These are phyloP conservation scores for Zaprionus tsacasi DNA, from an alignment of 1,140 invertebrate species.

Conservation along the genomic window DNA sequence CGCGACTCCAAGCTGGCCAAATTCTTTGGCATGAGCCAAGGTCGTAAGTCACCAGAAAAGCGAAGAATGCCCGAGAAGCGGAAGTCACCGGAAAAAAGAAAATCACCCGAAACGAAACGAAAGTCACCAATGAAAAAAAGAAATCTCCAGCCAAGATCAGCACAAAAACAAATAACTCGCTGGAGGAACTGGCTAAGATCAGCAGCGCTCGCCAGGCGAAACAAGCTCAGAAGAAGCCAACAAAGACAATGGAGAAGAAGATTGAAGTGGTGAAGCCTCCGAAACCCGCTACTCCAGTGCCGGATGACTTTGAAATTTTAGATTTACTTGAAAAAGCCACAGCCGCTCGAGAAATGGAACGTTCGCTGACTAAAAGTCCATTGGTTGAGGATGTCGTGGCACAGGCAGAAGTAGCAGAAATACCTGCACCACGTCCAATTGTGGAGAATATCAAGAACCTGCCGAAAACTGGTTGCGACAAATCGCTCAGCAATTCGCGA, in stretches of 20 bases:
- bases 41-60: slow-evolving; percentile 67
- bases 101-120: slow-evolving; percentile 59
- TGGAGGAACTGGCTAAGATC: slow-evolving; percentile 66
- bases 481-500: slow-evolving; percentile 67
- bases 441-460: slow-evolving; percentile 75
- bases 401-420: slow-evolving; percentile 11
- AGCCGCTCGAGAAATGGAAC: slow-evolving; percentile 59
- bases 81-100: slow-evolving; percentile 60
- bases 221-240: slow-evolving; percentile 35
- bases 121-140: slow-evolving; percentile 64
- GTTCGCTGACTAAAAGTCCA: slow-evolving; percentile 69
- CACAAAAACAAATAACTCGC: slow-evolving; percentile 55
- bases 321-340: slow-evolving; percentile 66
- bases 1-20: slow-evolving; percentile 77
- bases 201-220: slow-evolving; percentile 58
- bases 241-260: slow-evolving; percentile 19
- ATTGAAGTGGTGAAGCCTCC: background rate
- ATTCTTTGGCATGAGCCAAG: slow-evolving; percentile 62
- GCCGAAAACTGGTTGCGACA: slow-evolving; percentile 77
- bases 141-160: slow-evolving; percentile 54
- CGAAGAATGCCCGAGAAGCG: background rate
- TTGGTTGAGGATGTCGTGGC: slow-evolving; percentile 18
- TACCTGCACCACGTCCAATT: slow-evolving; percentile 7
- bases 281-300: slow-evolving; percentile 59
- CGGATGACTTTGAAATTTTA: slow-evolving; percentile 70